Evolutionary conservation across 1,140 invertebrate species (phyloP), one percentile per base, ranked within the genome.

Genomic region (Acarapis woodi): DNA sequence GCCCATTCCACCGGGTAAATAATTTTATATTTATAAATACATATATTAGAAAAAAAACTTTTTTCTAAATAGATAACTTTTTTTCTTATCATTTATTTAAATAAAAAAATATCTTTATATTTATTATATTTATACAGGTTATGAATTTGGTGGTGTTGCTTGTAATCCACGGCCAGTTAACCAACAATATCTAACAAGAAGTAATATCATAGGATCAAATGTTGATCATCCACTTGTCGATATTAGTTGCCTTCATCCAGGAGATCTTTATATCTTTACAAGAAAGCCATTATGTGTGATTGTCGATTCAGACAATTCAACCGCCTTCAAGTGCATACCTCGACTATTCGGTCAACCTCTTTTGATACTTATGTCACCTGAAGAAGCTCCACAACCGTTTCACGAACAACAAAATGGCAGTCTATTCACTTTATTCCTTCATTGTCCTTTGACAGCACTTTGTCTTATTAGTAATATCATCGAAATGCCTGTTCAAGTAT

Each of bases 241-340:
- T 25, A 29, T 37, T 8, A 31, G 43, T 62, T 33, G 62, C 56
- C 62, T 93, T 38, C 82, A 88, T 55, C 83, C 83, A 25, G 82
- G 80, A 32, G 83, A 90, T 54, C 57, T 90, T 19, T 76, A 79
- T 54, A 75, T 79, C 1, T 88, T 79, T 56, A 82, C 76, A 4
- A 65, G 83, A 43, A 72, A 82, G 50, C 85, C 83, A 15, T 62
- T 90, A 26, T 87, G 90, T 58, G 63, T 93, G 31, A 75, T 93
- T 42, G 70, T 93, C 40, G 85, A 93, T 56, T 87, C 79, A 47
- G 76, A 90, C 57, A 90, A 88, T 59, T 83, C 78, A 51, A 78
- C 74, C 55, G 74, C 79, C 40, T 93, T 90, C 60, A 72, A 79
- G 60, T 70, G 80, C 53, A 73, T 90, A 51, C 76, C 80, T 19